Percentiles rank a stretch among this genome's conserved stretches.
Evolutionary conservation across 2,888 invertebrate species (phyloP).

Genomic region (Tetrapedia diversipes): DNA sequence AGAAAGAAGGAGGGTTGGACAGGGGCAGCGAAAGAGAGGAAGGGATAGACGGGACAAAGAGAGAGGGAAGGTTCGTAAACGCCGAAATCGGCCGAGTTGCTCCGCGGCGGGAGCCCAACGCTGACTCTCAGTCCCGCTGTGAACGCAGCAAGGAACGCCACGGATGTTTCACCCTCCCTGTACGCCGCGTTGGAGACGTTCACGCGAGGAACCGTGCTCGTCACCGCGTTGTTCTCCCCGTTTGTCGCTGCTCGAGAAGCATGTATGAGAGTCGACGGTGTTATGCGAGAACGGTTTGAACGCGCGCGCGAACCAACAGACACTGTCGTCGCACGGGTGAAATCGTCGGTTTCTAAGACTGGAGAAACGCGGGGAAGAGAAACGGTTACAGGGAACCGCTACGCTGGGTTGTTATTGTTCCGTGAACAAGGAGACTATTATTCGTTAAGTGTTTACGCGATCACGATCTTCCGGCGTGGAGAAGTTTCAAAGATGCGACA

Average conservation of each 20-base stretch:
- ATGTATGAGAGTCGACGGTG: not conserved
- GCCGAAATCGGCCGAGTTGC: slow-evolving; percentile 77
- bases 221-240: slow-evolving; percentile 21
- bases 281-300: not conserved
- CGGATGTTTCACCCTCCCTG: slow-evolving; percentile 66
- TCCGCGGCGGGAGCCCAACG: slow-evolving; percentile 77
- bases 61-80: slow-evolving; percentile 57
- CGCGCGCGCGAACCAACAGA: not conserved
- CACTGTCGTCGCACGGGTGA: not conserved
- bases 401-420: not conserved
- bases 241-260: not conserved
- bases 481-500: not conserved
- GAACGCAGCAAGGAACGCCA: slow-evolving; percentile 81
- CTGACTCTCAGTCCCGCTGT: slow-evolving; percentile 82
- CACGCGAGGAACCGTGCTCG: slow-evolving; percentile 45
- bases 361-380: not conserved
- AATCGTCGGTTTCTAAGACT: not conserved
- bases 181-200: slow-evolving; percentile 40
- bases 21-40: not conserved
- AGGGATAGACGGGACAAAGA: slow-evolving; percentile 21
- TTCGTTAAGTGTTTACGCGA: not conserved
- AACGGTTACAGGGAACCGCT: not conserved
- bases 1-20: not conserved
- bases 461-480: not conserved
- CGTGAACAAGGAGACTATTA: not conserved